These are phyloP conservation scores for Oreochromis niloticus DNA, from an alignment of 2,113 vertebrate species.

Conservation along the genomic window DNA sequence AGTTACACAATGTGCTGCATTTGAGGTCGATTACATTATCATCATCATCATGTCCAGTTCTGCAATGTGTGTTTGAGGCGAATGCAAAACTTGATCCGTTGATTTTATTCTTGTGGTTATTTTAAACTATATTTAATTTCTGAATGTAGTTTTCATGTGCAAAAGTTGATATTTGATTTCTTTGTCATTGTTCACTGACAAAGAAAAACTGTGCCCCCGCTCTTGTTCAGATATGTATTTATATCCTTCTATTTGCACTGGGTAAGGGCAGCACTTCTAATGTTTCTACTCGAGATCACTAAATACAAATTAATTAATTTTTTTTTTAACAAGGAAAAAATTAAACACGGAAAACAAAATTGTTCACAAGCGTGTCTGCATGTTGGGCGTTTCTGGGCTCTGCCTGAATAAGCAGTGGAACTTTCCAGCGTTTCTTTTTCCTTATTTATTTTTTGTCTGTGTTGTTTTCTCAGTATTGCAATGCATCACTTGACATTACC, in stretches of 20 bases:
- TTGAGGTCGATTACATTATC: background rate
- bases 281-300: background rate
- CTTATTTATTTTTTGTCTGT: constrained; percentile 78
- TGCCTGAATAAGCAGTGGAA: constrained; percentile 66
- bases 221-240: background rate
- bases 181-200: background rate
- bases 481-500: constrained; percentile 85
- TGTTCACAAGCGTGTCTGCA: background rate
- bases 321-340: background rate
- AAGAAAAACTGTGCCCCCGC: background rate
- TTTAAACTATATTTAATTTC: background rate
- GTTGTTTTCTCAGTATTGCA: constrained; percentile 81
- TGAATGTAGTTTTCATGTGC: background rate
- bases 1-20: background rate
- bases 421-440: constrained; percentile 69
- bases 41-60: background rate
- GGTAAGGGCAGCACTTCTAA: background rate
- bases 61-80: background rate
- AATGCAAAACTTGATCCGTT: background rate
- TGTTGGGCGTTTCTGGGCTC: background rate
- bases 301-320: background rate
- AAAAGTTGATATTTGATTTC: background rate
- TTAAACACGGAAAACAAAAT: background rate
- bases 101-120: background rate
- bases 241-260: background rate